Evolutionary conservation across 2,888 invertebrate species (phyloP), one percentile per base, ranked within the genome.

Genomic region (Cyaniris semiargus): DNA sequence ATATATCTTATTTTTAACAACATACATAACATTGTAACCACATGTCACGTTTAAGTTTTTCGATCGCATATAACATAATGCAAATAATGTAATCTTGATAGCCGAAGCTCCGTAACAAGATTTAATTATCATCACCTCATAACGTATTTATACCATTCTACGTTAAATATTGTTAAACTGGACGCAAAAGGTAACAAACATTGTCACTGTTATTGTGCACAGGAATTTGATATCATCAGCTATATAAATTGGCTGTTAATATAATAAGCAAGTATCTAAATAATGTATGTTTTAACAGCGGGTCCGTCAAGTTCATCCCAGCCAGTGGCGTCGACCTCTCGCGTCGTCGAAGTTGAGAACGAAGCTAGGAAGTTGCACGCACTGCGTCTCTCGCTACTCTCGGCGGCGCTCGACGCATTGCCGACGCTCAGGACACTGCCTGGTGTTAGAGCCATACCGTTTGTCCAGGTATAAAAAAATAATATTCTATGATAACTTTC

Each of bases 381-480:
- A 8, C 91, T 97, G 74, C 94, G 97, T 0, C 89, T 97, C 76
- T 94, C 96, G 31, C 92, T 98, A 76, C 90, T 98, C 60, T 96
- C 97, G 76, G 96, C 96, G 80, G 95, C 98, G 70, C 95, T 98
- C 75, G 96, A 96, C 79, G 96, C 97, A 81, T 93, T 98, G 82
- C 97, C 97, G 0, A 95, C 96, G 75, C 91, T 98, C 77, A 95
- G 96, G 81, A 94, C 95, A 74, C 95, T 97, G 80, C 97, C 97
- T 31, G 98, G 98, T 1, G 96, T 97, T 8, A 95, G 97, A 79
- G 96, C 97, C 27, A 97, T 99, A 86, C 98, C 99, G 0, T 97
- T 98, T 85, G 96, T 99, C 88, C 98, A 99, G 95, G 97, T 97
- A 80, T 21, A 1, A 44, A 13, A 27, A 53, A 53, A 18, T 53